These are phyloP conservation scores for Pluvialis apricaria DNA, from an alignment of 2,113 vertebrate genomes.

Conservation along the genomic window DNA sequence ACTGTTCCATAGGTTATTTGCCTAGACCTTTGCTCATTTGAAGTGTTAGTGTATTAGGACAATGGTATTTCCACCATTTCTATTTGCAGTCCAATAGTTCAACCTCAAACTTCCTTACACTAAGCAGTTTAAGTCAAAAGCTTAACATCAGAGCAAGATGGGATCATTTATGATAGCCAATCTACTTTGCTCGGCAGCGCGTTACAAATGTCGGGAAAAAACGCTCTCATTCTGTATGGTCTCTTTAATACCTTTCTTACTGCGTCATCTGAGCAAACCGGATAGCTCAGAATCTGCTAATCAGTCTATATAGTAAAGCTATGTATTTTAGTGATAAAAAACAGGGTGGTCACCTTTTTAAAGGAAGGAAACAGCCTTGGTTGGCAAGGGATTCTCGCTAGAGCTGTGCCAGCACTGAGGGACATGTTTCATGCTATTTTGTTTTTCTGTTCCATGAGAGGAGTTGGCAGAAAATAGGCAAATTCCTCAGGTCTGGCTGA, in stretches of 20 bases:
- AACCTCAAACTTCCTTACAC: not conserved
- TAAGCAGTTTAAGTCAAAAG: not conserved
- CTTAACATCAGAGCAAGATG: not conserved
- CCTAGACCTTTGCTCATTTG: not conserved
- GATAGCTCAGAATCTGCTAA: not conserved
- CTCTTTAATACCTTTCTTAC: not conserved
- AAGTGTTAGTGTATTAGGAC: not conserved
- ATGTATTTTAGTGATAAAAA: not conserved
- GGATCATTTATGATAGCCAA: not conserved
- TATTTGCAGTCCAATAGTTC: not conserved
- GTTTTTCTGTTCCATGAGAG: slow-evolving; percentile 15
- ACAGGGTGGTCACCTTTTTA: not conserved
- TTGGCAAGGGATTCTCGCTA: not conserved
- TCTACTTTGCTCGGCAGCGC: not conserved
- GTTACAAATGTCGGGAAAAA: not conserved
- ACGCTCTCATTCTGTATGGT: not conserved
- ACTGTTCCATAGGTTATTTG: not conserved
- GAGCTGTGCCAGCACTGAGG: not conserved
- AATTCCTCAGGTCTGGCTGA: slow-evolving; percentile 38
- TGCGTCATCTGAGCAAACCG: not conserved
- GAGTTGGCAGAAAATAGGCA: slow-evolving; percentile 33
- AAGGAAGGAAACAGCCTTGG: not conserved
- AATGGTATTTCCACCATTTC: not conserved
- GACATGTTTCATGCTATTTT: not conserved
- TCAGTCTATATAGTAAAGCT: not conserved